Base-by-base conservation (phyloP, 1,140 invertebrate genomes). In the Melitaea cinxia region DNA sequence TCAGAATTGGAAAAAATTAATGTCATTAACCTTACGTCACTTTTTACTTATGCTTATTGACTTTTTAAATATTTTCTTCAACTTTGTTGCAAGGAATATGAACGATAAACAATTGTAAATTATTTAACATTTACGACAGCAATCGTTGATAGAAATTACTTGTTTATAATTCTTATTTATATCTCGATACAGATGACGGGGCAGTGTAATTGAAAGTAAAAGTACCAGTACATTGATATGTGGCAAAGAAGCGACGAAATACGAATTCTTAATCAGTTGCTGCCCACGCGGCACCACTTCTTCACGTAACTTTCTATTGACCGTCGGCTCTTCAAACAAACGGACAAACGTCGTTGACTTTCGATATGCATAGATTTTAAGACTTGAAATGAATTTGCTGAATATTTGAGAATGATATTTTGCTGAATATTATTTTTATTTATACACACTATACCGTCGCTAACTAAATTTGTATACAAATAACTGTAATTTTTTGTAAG, bases 251-350 rank as follows among this genome's bases (percentile, higher is more conserved):
- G 70, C 62, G 65, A 60, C 67, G 54, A 65, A 56, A 35, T 64
- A 69, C 77, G 73, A 75, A 80, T 80, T 75, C 63, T 62, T 72
- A 80, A 80, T 73, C 70, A 69, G 33, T 39, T 53, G 33, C 35
- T 64, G 58, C 68, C 69, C 69, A 74, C 72, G 68, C 60, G 65
- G 42, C 63, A 59, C 62, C 50, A 24, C 52, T 45, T 45, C 17
- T 39, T 19, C 50, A 52, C 17, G 30, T 59, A 60, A 72, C 77
- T 75, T 78, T 80, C 73, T 80, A 74, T 70, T 68, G 61, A 64
- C 70, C 50, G 56, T 57, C 39, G 33, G 42, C 65, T 53, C 35
- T 47, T 65, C 55, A 50, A 49, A 28, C 15, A 65, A 59, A 65
- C 63, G 35, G 19, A 61, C 52, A 19, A 19, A 55, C 26, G 30